Evolutionary conservation across 2,888 invertebrate species (phyloP).

Genomic region (Lamellibrachia columna): DNA sequence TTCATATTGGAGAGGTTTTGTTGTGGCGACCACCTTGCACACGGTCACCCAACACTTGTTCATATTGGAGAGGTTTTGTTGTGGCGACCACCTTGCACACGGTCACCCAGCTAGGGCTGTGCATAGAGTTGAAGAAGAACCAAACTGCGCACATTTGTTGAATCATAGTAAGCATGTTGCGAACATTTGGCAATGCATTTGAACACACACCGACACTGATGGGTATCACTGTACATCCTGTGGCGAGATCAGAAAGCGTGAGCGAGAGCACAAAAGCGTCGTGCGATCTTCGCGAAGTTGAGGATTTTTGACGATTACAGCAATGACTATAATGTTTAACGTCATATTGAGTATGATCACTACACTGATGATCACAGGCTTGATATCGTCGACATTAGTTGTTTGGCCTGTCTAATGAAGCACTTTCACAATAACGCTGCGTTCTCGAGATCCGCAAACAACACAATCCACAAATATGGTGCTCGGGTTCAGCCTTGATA

Average conservation of each 20-base stretch:
- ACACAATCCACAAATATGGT: too few relatives aligned
- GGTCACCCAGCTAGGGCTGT: neutral
- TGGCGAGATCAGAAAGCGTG: neutral
- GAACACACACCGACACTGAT: neutral
- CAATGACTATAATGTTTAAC: neutral
- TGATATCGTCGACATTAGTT: too few relatives aligned
- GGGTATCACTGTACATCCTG: neutral
- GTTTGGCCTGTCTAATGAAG: too few relatives aligned
- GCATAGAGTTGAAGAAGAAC: neutral
- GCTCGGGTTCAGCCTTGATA: too few relatives aligned
- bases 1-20: neutral
- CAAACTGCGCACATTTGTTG: neutral
- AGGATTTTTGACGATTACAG: neutral
- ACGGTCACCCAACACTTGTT: neutral
- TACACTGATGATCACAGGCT: too few relatives aligned
- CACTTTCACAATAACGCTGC: too few relatives aligned
- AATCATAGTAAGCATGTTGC: neutral
- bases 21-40: neutral
- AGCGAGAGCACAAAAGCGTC: neutral
- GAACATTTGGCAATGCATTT: neutral
- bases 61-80: neutral
- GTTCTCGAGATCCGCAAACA: too few relatives aligned
- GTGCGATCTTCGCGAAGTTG: neutral
- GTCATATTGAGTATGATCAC: neutral
- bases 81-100: neutral